These are phyloP conservation scores for Coenonympha glycerion DNA, from an alignment of 2,888 invertebrate genomes.

Conservation along the genomic window DNA sequence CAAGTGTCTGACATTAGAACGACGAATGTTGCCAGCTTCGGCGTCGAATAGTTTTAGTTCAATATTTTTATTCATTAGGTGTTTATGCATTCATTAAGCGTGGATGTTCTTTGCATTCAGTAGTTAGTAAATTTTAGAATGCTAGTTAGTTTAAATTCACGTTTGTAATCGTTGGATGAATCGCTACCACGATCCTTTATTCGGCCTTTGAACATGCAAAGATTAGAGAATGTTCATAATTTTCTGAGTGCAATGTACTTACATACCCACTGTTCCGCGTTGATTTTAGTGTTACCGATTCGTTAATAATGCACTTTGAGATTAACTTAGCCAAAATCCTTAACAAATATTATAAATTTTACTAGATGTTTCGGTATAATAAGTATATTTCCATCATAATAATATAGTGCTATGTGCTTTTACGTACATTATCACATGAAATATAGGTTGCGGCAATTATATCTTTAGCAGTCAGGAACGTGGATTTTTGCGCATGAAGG, in stretches of 20 bases:
- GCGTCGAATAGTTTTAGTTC: slow-evolving; percentile 63
- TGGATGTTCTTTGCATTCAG: slow-evolving; percentile 67
- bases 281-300: slow-evolving; percentile 37
- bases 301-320: slow-evolving; percentile 63
- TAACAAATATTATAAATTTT: slow-evolving; percentile 4
- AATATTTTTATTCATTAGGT: slow-evolving; percentile 67
- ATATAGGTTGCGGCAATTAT: too few species aligned
- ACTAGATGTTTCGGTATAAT: slow-evolving; percentile 5
- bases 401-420: slow-evolving; percentile 16
- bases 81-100: slow-evolving; percentile 66
- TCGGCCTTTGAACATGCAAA: slow-evolving; percentile 14
- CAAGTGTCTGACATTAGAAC: slow-evolving; percentile 15
- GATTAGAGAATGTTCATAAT: slow-evolving; percentile 5
- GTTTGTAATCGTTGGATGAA: slow-evolving; percentile 44
- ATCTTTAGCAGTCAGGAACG: too few species aligned
- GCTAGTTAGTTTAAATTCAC: slow-evolving; percentile 74
- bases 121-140: slow-evolving; percentile 76
- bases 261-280: slow-evolving; percentile 8
- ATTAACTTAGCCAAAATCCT: slow-evolving; percentile 23
- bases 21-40: slow-evolving; percentile 49
- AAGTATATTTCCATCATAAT: slow-evolving; percentile 7
- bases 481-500: too few species aligned
- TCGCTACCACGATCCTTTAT: slow-evolving; percentile 21
- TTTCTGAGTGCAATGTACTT: slow-evolving; percentile 15
- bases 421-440: slow-evolving; percentile 5